Evolutionary conservation across 2,888 invertebrate genomes (phyloP).

Genomic region (Cantharis lateralis): DNA sequence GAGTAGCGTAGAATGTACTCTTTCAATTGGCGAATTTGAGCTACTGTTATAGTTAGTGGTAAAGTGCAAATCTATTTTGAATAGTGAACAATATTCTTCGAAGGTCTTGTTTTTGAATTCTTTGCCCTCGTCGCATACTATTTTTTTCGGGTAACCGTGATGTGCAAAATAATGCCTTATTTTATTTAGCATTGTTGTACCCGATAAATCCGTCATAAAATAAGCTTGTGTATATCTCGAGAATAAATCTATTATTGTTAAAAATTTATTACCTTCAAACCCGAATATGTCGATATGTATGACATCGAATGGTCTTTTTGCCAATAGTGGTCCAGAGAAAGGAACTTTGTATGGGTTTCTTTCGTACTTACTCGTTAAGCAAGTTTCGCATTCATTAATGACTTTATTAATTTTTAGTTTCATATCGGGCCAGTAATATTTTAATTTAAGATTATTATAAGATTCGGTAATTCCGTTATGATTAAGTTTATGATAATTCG

Average conservation of each 20-base stretch:
- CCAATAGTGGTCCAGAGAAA: no score
- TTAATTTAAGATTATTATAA: conserved; percentile 15
- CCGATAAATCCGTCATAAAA: no score
- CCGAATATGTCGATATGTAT: no score
- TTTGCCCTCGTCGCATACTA: conserved; percentile 25
- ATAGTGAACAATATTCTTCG: background rate
- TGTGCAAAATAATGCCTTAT: background rate
- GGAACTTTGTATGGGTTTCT: no score
- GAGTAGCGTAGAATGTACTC: background rate
- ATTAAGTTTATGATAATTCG: conserved; percentile 13
- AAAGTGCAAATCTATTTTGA: no score
- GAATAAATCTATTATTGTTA: no score
- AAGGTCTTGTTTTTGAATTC: conserved; percentile 25
- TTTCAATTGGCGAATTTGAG: background rate
- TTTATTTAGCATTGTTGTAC: background rate
- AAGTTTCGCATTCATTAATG: background rate
- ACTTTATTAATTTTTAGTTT: conserved; percentile 28
- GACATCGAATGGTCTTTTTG: no score
- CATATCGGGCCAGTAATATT: conserved; percentile 31
- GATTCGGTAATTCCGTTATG: conserved; percentile 31
- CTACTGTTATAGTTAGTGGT: background rate
- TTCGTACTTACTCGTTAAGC: no score
- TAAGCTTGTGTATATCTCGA: background rate
- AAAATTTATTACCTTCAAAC: no score
- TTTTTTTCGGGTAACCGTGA: conserved; percentile 5